Conservation (phyloP, 2,888 invertebrate genomes). For the Timandra comae region DNA sequence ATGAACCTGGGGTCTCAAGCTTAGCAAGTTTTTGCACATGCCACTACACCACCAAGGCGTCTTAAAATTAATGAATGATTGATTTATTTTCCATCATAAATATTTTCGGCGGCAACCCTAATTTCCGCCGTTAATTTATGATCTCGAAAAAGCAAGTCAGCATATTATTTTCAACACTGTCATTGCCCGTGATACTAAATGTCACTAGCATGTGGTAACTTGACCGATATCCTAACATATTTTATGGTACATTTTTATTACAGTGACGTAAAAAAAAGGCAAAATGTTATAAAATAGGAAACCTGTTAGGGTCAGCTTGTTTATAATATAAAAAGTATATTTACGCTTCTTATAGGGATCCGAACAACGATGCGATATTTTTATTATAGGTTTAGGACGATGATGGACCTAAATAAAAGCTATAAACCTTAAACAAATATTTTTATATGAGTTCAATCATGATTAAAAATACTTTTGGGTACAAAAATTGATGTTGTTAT, state of each 20-base stretch:
- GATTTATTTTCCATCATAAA: slow-evolving; percentile 1
- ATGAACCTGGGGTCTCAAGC: too few species aligned
- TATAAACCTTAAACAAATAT: too few species aligned
- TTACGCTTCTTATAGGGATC: too few species aligned
- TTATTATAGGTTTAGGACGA: too few species aligned
- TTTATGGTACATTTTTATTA: slow-evolving; percentile 13
- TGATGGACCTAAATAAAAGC: too few species aligned
- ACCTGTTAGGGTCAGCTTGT: slow-evolving; percentile 9
- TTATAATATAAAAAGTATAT: too few species aligned
- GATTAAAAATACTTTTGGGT: background rate
- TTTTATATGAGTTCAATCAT: background rate
- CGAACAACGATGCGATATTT: too few species aligned
- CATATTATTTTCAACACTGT: slow-evolving; percentile 9
- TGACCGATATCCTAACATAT: slow-evolving; percentile 11
- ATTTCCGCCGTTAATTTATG: slow-evolving; percentile 7
- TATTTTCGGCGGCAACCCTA: slow-evolving; percentile 3
- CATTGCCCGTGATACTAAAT: slow-evolving; percentile 6
- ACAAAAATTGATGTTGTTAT: too few species aligned
- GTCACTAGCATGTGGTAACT: slow-evolving; percentile 6
- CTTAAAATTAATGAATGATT: background rate
- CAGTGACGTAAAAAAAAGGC: slow-evolving; percentile 7
- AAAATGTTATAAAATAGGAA: slow-evolving; percentile 8
- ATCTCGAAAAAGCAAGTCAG: slow-evolving; percentile 11
- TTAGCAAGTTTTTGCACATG: too few species aligned
- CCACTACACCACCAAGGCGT: background rate